These are phyloP conservation scores for Oreochromis mossambicus DNA, from an alignment of 2,797 vertebrate species.

Conservation along the genomic window DNA sequence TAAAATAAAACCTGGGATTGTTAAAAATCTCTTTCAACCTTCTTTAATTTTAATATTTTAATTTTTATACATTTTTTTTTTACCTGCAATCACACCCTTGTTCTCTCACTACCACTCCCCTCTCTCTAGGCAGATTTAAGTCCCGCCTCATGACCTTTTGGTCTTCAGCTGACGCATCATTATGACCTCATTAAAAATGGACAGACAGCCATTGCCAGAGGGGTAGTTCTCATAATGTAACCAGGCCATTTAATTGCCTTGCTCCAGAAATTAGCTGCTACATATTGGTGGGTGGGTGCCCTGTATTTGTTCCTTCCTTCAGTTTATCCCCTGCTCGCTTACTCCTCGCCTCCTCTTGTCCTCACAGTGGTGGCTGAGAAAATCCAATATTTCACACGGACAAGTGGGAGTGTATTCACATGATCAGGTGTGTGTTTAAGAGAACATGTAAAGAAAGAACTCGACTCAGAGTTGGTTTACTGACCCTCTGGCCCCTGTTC, in stretches of 20 bases:
- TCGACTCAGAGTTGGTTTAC: slow-evolving; percentile 43
- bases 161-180: slow-evolving; percentile 77
- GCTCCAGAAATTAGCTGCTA: slow-evolving; percentile 76
- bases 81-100: slow-evolving; percentile 3
- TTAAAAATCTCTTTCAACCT: background rate
- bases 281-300: slow-evolving; percentile 69
- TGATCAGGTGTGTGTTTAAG: slow-evolving; percentile 32
- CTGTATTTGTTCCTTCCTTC: slow-evolving; percentile 25
- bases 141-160: slow-evolving; percentile 67
- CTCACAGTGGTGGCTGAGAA: background rate
- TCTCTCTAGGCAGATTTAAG: slow-evolving; percentile 26
- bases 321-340: slow-evolving; percentile 18
- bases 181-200: slow-evolving; percentile 79
- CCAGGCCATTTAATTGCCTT: slow-evolving; percentile 77
- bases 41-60: background rate
- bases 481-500: slow-evolving; percentile 56
- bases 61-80: background rate
- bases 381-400: slow-evolving; percentile 1
- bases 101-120: background rate
- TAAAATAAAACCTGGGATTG: background rate
- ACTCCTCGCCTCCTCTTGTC: background rate
- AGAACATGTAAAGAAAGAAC: slow-evolving; percentile 37
- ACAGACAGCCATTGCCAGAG: slow-evolving; percentile 75
- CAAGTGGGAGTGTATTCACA: slow-evolving; percentile 3
- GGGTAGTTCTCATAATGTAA: slow-evolving; percentile 72